Base-by-base conservation (phyloP, 2,797 vertebrate species). In the Steatocranus sp. region DNA sequence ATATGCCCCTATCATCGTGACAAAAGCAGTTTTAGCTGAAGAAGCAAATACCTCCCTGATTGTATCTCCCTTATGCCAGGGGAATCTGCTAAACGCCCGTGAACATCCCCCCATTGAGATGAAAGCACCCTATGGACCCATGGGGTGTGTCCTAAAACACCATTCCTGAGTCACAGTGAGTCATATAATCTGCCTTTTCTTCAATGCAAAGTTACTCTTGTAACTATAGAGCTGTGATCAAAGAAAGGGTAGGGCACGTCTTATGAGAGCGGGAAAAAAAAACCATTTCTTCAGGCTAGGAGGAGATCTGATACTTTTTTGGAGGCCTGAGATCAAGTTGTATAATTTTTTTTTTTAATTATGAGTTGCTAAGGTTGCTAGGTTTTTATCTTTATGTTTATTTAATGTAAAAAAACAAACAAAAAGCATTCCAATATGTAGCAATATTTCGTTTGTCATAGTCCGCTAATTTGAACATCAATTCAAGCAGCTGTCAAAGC, bases 171-270 rank as follows among this genome's bases (percentile, higher is more conserved):
- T 94, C 95, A 95, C 75, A 27, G 54, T 94, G 94, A 95, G 91
- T 95, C 94, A 95, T 91, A 82, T 89, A 90, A 94, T 91, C 87
- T 86, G 87, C 58, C 91, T 90, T 92, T 94, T 90, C 88, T 87
- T 91, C 79, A 77, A 76, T 36, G 87, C 54, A 79, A 83, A 20
- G 88, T 86, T 88, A 41, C 82, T 84, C 83, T 73, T 87, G 87
- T 89, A 87, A 85, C 91, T 86, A 86, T 79, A 83, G 87, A 82
- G 89, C 85, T 76, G 77, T 8, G 90, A 93, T 95, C 93, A 95
- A 94, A 95, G 93, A 15, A 41, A 81, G 79, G 80, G 90, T 38
- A 50, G 83, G 83, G 86, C 81, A 15, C 14, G 20, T 73, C 68
- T 43, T 27, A 5, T 11, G 75, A 78, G 15, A 66, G 41, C 32